Evolutionary conservation across 2,888 invertebrate genomes (phyloP).

Genomic region (Nematopogon swammerdamellus): DNA sequence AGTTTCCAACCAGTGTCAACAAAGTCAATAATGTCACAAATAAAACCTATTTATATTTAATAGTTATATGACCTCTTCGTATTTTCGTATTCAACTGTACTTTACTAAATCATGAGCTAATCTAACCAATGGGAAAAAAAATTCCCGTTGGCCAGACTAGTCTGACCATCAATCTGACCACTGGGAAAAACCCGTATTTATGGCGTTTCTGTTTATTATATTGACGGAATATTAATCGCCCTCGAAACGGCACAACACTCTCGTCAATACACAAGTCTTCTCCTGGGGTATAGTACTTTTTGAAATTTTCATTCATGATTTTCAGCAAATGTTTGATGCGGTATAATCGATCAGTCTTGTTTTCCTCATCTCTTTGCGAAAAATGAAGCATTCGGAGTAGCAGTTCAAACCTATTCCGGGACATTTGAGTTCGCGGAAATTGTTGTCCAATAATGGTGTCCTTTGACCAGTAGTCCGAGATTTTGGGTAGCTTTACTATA

Average conservation of each 20-base stretch:
- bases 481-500: conserved; percentile 16
- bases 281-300: conserved; percentile 12
- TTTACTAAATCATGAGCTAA: too few relatives aligned
- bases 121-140: too few relatives aligned
- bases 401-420: conserved; percentile 18
- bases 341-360: conserved; percentile 16
- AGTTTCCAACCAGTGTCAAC: too few relatives aligned
- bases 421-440: conserved; percentile 16
- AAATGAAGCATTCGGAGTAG: conserved; percentile 19
- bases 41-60: too few relatives aligned
- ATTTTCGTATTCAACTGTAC: too few relatives aligned
- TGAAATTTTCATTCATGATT: conserved; percentile 16
- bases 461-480: conserved; percentile 18
- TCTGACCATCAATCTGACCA: too few relatives aligned
- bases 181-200: conserved; percentile 18
- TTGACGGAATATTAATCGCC: conserved; percentile 16
- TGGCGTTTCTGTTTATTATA: conserved; percentile 17
- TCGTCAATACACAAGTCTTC: conserved; percentile 18
- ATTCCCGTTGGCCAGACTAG: too few relatives aligned
- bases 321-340: conserved; percentile 14
- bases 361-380: conserved; percentile 16
- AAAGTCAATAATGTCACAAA: too few relatives aligned
- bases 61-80: too few relatives aligned
- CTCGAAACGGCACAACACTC: conserved; percentile 18
- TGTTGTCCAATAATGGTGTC: conserved; percentile 14